Base-by-base conservation (phyloP, 1,140 invertebrate species). In the Bombus confusus region DNA sequence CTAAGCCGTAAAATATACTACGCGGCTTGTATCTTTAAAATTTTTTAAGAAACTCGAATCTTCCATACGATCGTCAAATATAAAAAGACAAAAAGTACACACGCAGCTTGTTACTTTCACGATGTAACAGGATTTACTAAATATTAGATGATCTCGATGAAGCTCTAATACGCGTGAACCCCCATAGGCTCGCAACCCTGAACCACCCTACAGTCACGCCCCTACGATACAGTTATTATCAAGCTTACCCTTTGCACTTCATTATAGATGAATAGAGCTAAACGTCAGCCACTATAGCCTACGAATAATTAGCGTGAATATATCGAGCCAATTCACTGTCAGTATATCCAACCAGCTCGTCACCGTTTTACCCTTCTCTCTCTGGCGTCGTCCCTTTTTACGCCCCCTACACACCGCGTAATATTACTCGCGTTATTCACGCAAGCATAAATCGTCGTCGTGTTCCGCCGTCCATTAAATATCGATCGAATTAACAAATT, bases 221-320 rank as follows among this genome's bases (percentile, higher is more conserved):
- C 83, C 68, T 72, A 62, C 82, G 82, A 79, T 79, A 72, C 72
- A 37, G 47, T 84, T 78, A 78, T 43, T 34, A 64, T 84, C 75
- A 22, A 41, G 66, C 28, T 84, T 72, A 80, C 83, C 83, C 83
- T 84, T 84, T 71, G 75, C 76, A 43, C 76, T 84, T 84, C 83
- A 72, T 79, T 84, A 64, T 71, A 72, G 52, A 72, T 39, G 52
- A 84, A 84, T 62, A 69, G 52, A 84, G 81, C 81, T 57, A 68
- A 77, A 68, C 57, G 62, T 0, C 52, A 57, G n/a, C 43, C 41
- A 41, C 59, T n/a, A 34, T 83, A 66, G 71, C 37, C 75, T 37
- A 62, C 22, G 82, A 84, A 84, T 79, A 71, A 84, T 84, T 71
- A 31, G n/a, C 77, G 41, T 68, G 77, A 68, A 79, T 31, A n/a